Base-by-base conservation (phyloP, 2,113 vertebrate genomes). In the Malurus cyaneus region DNA sequence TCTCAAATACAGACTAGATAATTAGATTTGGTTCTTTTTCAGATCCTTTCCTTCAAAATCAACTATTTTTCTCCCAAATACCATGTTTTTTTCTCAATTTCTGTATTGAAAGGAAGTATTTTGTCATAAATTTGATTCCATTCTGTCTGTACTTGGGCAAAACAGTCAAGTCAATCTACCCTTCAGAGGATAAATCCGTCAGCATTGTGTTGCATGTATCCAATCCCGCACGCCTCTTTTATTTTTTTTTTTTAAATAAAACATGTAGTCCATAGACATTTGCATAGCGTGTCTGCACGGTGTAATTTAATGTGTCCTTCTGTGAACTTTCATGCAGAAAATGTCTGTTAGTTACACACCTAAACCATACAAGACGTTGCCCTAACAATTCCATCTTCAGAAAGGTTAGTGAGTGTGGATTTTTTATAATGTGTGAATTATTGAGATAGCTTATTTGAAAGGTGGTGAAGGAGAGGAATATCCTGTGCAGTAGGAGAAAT, bases 371-470 rank as follows among this genome's bases (percentile, higher is more conserved):
- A 47, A 91, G 74, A 42, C 42, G 50, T 49, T 94, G 62, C 72
- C 86, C 83, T 93, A 88, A 81, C 76, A 86, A 92, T 91, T 86
- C 70, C 36, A 52, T 94, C 47, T 87, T 93, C 61, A 84, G 61
- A 93, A 92, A 90, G 53, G 72, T 93, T 95, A 79, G 62, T 77
- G 53, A 53, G 34, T 2, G 50, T 10, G 5, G 0, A 16, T 65
- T 72, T 83, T 89, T 85, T 71, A 78, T 81, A 84, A 92, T 56
- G 80, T 96, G 80, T 67, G 87, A 94, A 94, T 94, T 96, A 95
- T 25, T 64, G 73, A 87, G 87, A 71, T 73, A 66, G 76, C 46
- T 86, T 94, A 50, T 73, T 87, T 94, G 69, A 92, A 88, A 92
- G 64, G 88, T 87, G 70, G 29, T 81, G 49, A 92, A 92, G 34